These are phyloP conservation scores for Caenorhabditis angaria DNA, from an alignment of 2,888 invertebrate genomes.

Conservation along the genomic window DNA sequence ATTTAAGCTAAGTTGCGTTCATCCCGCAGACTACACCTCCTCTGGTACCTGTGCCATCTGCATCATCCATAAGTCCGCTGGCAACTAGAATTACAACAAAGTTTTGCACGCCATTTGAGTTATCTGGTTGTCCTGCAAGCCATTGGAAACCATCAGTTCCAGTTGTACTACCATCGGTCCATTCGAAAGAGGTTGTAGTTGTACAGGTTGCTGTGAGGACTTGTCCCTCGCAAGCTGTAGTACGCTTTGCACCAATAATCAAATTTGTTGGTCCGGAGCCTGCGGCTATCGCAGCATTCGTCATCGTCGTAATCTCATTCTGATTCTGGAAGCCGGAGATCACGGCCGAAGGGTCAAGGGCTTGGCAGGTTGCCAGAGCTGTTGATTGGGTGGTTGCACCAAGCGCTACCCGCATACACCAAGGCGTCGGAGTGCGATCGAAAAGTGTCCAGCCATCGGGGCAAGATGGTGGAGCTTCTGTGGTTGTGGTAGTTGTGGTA, in stretches of 20 bases:
- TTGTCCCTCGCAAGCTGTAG: constrained; percentile 5
- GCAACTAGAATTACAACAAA: no score
- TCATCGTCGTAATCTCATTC: background rate
- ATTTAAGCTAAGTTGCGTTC: no score
- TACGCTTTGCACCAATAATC: background rate
- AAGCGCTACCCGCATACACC: background rate
- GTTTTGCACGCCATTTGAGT: no score
- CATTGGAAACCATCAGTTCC: constrained; percentile 14
- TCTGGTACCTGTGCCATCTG: no score
- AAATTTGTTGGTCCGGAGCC: background rate
- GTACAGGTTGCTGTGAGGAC: background rate
- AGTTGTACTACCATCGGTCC: constrained; percentile 20
- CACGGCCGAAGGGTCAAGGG: background rate
- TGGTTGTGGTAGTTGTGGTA: background rate
- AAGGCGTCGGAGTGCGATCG: background rate
- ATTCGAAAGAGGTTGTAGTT: background rate
- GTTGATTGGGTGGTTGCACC: background rate
- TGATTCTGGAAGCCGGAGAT: background rate
- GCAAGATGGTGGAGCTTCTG: background rate
- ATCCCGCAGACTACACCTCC: no score
- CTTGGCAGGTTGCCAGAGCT: background rate
- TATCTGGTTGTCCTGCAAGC: constrained; percentile 16
- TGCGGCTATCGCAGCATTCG: no score
- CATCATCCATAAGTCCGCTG: no score
- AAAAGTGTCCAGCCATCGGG: background rate